These are phyloP conservation scores for Urocitellus parryii DNA, from an alignment of 2,113 vertebrate genomes.

Conservation along the genomic window DNA sequence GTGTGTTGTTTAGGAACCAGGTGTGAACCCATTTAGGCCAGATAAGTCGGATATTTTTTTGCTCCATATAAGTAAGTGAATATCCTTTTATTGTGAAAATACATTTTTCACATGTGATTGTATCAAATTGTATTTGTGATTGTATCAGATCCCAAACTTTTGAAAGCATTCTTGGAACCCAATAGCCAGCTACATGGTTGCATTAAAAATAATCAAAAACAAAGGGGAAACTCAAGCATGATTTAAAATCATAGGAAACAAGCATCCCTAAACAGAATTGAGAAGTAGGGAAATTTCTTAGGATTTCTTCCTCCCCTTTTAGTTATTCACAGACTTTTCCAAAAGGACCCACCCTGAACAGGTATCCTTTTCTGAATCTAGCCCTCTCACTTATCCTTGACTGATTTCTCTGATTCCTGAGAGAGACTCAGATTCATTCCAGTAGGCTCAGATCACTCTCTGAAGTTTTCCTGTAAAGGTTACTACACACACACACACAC, in stretches of 20 bases:
- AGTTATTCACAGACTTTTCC: background rate
- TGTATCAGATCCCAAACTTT: slow-evolving; percentile 39
- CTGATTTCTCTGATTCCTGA: background rate
- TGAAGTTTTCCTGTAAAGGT: background rate
- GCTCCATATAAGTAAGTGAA: background rate
- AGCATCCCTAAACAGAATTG: background rate
- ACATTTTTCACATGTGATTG: background rate
- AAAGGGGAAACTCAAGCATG: background rate
- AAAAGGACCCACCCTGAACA: background rate
- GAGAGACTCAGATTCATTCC: background rate
- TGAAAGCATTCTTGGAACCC: background rate
- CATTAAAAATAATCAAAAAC: background rate
- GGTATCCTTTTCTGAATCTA: background rate
- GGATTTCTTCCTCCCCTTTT: background rate
- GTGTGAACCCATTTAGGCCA: background rate
- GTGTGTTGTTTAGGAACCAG: slow-evolving; percentile 33
- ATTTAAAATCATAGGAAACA: slow-evolving; percentile 21
- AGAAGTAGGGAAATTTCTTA: background rate
- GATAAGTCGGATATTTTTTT: background rate
- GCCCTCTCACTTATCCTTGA: background rate
- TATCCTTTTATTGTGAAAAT: slow-evolving; percentile 16
- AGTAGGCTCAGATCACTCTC: background rate
- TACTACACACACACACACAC: background rate
- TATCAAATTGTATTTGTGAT: background rate
- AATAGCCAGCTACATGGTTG: background rate